Evolutionary conservation across 1,140 invertebrate species (phyloP).

Genomic region (Trypoxylus dichotomus): DNA sequence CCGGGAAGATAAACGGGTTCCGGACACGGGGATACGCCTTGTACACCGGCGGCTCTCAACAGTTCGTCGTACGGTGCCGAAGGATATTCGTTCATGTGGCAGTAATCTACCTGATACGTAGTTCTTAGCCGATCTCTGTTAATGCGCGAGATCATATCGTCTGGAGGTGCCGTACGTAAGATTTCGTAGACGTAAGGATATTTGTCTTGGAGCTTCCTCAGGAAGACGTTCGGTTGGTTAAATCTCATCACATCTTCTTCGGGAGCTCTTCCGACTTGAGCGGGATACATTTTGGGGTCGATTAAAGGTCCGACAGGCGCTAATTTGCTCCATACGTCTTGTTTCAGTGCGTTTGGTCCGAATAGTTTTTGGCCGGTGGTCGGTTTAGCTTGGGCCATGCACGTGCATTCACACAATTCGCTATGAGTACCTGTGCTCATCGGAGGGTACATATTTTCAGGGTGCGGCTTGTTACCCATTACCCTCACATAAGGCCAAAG

Average conservation of each 20-base stretch:
- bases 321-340: conserved; percentile 49
- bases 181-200: conserved; percentile 63
- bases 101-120: conserved; percentile 62
- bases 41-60: conserved; percentile 54
- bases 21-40: conserved; percentile 56
- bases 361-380: conserved; percentile 31
- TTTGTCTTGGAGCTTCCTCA: conserved; percentile 62
- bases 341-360: conserved; percentile 47
- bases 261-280: conserved; percentile 56
- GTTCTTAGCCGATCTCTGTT: conserved; percentile 60
- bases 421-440: conserved; percentile 29
- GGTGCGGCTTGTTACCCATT: conserved; percentile 46
- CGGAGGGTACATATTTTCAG: conserved; percentile 25
- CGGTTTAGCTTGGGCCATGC: conserved; percentile 27
- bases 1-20: conserved; percentile 56
- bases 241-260: conserved; percentile 55
- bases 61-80: conserved; percentile 59
- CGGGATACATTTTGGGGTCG: conserved; percentile 62
- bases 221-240: conserved; percentile 60
- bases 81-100: conserved; percentile 58
- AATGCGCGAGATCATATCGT: conserved; percentile 58
- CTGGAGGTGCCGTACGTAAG: conserved; percentile 57
- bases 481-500: conserved; percentile 58
- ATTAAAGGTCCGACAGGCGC: conserved; percentile 59
- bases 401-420: conserved; percentile 39